Evolutionary conservation across 2,797 vertebrate genomes (phyloP), one percentile per base, ranked within the genome.

Genomic region (Sebastolobus altivelis): DNA sequence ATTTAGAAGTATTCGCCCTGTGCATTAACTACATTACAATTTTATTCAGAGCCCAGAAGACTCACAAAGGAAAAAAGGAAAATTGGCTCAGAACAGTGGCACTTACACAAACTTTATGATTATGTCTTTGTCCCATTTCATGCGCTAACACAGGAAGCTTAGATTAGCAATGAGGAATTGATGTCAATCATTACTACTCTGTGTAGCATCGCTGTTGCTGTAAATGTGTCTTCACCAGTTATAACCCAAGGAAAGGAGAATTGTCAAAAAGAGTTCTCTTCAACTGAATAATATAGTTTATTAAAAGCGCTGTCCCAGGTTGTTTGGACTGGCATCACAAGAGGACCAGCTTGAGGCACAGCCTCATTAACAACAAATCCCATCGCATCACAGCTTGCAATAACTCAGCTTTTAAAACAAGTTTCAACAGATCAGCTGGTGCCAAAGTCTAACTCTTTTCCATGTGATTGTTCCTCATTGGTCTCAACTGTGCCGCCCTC

Each of bases 11-110:
- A 83, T 88, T 91, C 33, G 59, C 83, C 78, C 73, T 70, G 69
- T 89, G 85, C 92, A 92, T 92, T 90, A 93, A 87, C 88, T 88
- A 65, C 90, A 92, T 89, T 90, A 88, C 82, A 81, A 55, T 87
- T 90, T 91, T 75, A 75, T 55, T 70, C 70, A 38, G 71, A 86
- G 87, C 81, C 78, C 40, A 77, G 63, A 80, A 82, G 71, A 79
- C 77, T 84, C 2, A n/a, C 49, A 77, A 75, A 73, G 22, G 12
- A 75, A 82, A 65, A 55, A 87, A 61, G 11, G 20, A 33, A 83
- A 84, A 85, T 16, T 83, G 80, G 80, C 86, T 80, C 49, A 79
- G 83, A 84, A 85, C 74, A 75, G 72, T 81, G 55, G 75, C 80
- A 89, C 89, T 92, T 88, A 81, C 63, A 84, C 79, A 87, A 91